Conservation (phyloP, 2,888 invertebrate species). For the Macrophya alboannulata region DNA sequence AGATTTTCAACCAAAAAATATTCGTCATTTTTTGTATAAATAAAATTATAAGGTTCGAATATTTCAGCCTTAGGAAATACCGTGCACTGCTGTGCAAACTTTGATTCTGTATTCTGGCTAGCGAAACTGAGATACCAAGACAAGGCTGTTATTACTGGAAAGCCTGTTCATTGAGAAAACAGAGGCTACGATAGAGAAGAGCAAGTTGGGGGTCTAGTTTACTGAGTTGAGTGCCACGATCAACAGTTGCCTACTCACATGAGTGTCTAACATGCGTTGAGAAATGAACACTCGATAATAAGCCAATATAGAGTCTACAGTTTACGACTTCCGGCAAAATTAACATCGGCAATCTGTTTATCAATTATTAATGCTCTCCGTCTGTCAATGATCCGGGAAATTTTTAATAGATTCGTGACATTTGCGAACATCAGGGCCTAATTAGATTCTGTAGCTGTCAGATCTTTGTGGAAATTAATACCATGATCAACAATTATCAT, state of each 20-base stretch:
- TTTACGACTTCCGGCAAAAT: background rate
- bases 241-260: constrained; percentile 28
- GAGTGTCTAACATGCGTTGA: background rate
- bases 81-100: constrained; percentile 35
- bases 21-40: background rate
- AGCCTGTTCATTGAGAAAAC: constrained; percentile 37
- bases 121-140: constrained; percentile 27
- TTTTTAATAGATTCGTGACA: background rate
- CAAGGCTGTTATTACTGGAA: constrained; percentile 26
- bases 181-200: background rate
- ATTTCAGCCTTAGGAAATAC: background rate
- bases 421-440: background rate
- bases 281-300: constrained; percentile 9
- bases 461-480: no score
- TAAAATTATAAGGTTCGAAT: background rate
- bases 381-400: background rate
- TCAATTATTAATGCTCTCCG: background rate
- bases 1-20: background rate
- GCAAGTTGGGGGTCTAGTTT: constrained; percentile 3
- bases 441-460: background rate
- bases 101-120: constrained; percentile 35
- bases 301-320: background rate
- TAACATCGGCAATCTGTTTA: background rate
- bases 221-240: constrained; percentile 6
- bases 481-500: no score